phyloP scores from a whole-genome alignment of 2,888 invertebrate genomes.

The Hirudinaria manillensis region DNA sequence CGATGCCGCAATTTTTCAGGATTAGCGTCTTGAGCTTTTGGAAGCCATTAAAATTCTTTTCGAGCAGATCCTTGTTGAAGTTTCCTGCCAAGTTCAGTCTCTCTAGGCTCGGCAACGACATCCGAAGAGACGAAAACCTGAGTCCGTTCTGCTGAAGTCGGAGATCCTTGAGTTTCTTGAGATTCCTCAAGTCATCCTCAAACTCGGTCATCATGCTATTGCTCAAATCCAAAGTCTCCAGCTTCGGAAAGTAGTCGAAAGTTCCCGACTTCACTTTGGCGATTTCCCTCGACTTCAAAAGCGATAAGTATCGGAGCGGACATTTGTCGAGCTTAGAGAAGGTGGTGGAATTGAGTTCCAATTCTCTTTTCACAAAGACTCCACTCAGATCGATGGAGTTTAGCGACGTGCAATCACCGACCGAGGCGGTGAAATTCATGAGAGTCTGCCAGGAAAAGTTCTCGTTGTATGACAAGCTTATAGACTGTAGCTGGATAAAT shows the following conservation, averaged over 20 bases:
- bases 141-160: neutral
- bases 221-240: constrained; percentile 10
- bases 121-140: neutral
- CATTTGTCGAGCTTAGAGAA: neutral
- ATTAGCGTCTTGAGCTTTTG: neutral
- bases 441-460: constrained; percentile 2
- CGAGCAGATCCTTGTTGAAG: neutral
- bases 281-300: neutral
- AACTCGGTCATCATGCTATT: too few species aligned
- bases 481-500: neutral
- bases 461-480: constrained; percentile 3
- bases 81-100: neutral
- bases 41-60: neutral
- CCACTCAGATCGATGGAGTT: neutral
- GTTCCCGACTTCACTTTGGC: neutral
- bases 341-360: neutral
- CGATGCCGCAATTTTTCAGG: neutral
- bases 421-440: neutral
- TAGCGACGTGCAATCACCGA: neutral
- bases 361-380: neutral
- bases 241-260: constrained; percentile 6
- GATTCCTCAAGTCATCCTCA: neutral
- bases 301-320: neutral
- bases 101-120: neutral
- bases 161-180: constrained; percentile 11